Evolutionary conservation across 2,888 invertebrate species (phyloP).

Genomic region (Frankliniella intonsa): DNA sequence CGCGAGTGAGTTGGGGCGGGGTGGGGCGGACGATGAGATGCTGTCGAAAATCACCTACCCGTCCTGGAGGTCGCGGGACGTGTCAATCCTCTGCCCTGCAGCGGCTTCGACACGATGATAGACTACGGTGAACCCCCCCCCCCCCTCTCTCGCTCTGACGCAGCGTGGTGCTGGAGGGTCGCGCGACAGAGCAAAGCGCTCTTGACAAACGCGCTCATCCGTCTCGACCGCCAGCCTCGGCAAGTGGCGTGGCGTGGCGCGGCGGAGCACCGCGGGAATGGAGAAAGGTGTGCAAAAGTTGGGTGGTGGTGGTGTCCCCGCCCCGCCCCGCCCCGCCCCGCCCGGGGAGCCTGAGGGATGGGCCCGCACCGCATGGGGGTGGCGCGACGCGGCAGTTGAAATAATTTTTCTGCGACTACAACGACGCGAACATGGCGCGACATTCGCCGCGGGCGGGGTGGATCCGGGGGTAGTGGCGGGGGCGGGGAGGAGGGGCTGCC

Average conservation of each 20-base stretch:
- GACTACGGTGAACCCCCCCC: constrained; percentile 39
- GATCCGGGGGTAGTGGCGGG: neutral
- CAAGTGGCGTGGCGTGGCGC: neutral
- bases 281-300: constrained; percentile 26
- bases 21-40: too few species aligned
- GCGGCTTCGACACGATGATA: too few species aligned
- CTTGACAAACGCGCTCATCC: constrained; percentile 24
- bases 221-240: neutral
- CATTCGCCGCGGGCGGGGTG: neutral
- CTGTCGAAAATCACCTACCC: too few species aligned
- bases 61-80: too few species aligned
- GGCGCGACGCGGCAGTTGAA: neutral
- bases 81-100: too few species aligned
- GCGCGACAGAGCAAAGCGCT: constrained; percentile 13
- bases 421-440: neutral
- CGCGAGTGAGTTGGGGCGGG: constrained; percentile 33
- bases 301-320: neutral
- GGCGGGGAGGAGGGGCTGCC: neutral
- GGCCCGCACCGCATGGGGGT: too few species aligned
- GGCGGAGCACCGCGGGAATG: neutral
- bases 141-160: constrained; percentile 30
- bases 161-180: neutral
- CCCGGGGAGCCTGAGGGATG: constrained; percentile 5
- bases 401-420: constrained; percentile 17
- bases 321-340: neutral